Evolutionary conservation across 2,113 vertebrate genomes (phyloP).

Genomic region (Hipposideros armiger): DNA sequence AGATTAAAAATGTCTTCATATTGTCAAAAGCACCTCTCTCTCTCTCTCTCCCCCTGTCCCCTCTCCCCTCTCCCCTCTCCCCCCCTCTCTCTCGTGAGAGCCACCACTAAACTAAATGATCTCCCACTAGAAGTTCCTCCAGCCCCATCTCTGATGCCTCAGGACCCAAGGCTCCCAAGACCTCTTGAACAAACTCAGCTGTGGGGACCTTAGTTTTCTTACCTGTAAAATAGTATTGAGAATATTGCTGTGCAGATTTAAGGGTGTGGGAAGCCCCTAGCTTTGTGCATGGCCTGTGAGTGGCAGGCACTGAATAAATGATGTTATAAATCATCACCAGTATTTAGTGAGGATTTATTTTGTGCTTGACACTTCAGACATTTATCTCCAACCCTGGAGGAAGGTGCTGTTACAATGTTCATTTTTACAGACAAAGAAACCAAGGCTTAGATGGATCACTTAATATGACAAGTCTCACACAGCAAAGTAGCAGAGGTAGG

Average conservation of each 20-base stretch:
- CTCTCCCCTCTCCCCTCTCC: not conserved
- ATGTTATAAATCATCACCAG: not conserved
- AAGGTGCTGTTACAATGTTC: not conserved
- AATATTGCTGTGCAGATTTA: not conserved
- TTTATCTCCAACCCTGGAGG: not conserved
- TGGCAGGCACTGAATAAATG: not conserved
- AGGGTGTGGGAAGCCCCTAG: not conserved
- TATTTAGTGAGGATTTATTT: not conserved
- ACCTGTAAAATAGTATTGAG: constrained; percentile 29
- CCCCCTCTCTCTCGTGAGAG: not conserved
- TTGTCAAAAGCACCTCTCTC: not conserved
- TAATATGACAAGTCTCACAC: not conserved
- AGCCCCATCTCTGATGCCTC: not conserved
- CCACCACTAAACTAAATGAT: not conserved
- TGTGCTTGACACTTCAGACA: not conserved
- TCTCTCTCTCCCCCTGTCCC: no score
- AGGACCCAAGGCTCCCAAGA: not conserved
- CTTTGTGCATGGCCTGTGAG: not conserved
- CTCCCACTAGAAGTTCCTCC: not conserved
- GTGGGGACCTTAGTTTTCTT: constrained; percentile 20
- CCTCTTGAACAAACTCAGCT: not conserved
- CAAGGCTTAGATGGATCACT: not conserved
- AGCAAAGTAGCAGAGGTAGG: not conserved
- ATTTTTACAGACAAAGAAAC: constrained; percentile 34
- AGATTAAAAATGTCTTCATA: not conserved